Evolutionary conservation across 2,113 vertebrate genomes (phyloP).

Genomic region (Ifrita kowaldi): DNA sequence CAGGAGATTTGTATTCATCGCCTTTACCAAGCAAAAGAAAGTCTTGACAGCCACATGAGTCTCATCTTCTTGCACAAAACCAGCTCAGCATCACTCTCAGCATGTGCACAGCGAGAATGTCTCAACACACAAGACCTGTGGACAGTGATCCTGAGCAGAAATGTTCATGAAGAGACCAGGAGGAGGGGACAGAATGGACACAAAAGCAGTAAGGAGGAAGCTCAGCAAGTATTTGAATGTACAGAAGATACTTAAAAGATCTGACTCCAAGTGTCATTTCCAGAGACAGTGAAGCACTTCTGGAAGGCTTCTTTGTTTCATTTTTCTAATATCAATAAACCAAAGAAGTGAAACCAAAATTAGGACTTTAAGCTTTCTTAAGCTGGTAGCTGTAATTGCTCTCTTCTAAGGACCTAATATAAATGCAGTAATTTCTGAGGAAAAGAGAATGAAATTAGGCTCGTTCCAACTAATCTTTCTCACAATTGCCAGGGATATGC

Average conservation of each 20-base stretch:
- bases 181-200: background rate
- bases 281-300: background rate
- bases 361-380: background rate
- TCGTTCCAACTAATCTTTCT: background rate
- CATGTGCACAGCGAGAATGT: background rate
- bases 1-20: accelerated
- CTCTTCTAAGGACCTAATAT: background rate
- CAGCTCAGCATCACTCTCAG: too few species aligned
- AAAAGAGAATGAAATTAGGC: background rate
- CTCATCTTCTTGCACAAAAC: background rate
- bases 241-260: background rate
- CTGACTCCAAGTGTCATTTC: background rate
- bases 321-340: background rate
- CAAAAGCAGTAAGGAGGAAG: background rate
- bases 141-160: background rate
- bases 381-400: background rate
- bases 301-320: background rate
- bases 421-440: background rate
- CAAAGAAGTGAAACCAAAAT: background rate
- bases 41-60: accelerated
- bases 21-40: background rate
- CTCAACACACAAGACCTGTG: background rate
- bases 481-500: background rate
- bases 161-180: background rate
- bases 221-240: background rate